Evolutionary conservation across 23 tunicate genomes (phyloP).

Genomic region (Halocynthia roretzi): DNA sequence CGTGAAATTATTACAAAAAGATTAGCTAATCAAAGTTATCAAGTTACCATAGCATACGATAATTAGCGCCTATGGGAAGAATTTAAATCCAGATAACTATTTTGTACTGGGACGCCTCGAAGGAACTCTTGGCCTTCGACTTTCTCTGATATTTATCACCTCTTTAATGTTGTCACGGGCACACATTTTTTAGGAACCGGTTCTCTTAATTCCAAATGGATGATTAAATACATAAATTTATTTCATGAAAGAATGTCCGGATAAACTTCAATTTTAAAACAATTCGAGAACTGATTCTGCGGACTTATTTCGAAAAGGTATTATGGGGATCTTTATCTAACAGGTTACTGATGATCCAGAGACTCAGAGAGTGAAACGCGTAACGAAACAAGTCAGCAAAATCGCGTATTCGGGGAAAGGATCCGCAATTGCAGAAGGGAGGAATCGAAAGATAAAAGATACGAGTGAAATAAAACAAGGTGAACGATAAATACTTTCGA

Average conservation of each 20-base stretch:
- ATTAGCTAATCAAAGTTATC: not conserved
- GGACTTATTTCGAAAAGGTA: not conserved
- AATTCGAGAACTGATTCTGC: not conserved
- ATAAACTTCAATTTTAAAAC: not conserved
- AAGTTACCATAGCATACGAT: not conserved
- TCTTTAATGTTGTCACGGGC: no score
- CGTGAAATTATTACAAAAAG: not conserved
- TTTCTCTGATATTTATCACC: no score
- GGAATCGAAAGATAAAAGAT: conserved; percentile 6
- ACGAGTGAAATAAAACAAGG: conserved; percentile 1
- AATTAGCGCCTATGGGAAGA: no score
- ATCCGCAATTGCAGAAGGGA: conserved; percentile 28
- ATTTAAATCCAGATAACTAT: no score
- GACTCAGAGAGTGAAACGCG: conserved; percentile 26
- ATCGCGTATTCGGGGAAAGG: conserved; percentile 58
- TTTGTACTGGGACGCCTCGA: no score
- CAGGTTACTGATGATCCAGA: conserved; percentile 83
- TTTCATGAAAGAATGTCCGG: not conserved
- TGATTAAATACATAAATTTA: not conserved
- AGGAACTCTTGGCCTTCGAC: no score
- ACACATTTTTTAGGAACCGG: not conserved
- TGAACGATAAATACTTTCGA: not conserved
- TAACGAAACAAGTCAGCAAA: conserved; percentile 53
- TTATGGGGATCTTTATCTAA: not conserved
- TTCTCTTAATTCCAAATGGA: not conserved